phyloP scores from a whole-genome alignment of 2,888 invertebrate genomes.

The Ophion ellenae region DNA sequence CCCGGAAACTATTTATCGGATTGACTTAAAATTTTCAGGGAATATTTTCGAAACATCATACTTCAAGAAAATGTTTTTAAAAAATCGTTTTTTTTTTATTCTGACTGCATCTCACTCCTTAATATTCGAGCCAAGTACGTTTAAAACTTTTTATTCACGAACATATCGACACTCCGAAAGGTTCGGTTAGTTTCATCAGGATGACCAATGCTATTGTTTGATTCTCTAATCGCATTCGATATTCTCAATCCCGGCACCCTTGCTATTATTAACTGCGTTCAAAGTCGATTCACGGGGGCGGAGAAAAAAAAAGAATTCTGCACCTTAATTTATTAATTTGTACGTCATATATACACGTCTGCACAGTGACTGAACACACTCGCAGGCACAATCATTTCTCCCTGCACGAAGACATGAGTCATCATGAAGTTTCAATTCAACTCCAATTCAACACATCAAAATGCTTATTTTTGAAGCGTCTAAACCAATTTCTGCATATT shows the following conservation, averaged over 20 bases:
- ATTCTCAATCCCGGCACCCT: slow-evolving; percentile 22
- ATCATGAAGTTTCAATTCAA: no score
- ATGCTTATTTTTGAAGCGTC: no score
- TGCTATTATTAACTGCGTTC: neutral
- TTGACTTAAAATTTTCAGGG: no score
- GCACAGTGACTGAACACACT: slow-evolving; percentile 60
- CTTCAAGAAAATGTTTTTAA: no score
- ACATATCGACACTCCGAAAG: slow-evolving; percentile 3
- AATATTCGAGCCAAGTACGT: slow-evolving; percentile 14
- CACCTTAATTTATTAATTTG: slow-evolving; percentile 78
- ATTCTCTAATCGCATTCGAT: slow-evolving; percentile 29
- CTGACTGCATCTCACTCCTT: no score
- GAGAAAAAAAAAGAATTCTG: slow-evolving; percentile 50
- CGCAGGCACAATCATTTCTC: slow-evolving; percentile 23
- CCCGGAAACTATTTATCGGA: no score
- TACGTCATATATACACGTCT: slow-evolving; percentile 76
- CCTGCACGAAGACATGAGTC: neutral
- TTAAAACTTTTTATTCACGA: slow-evolving; percentile 31
- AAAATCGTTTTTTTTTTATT: no score
- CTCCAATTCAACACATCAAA: no score
- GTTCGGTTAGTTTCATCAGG: slow-evolving; percentile 42
- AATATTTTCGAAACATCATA: no score
- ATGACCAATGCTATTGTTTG: slow-evolving; percentile 41
- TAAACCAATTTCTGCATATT: no score
- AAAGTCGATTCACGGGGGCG: neutral